A percentile compares a stretch with the other conserved stretches of the same genome.
Evolutionary conservation across 2,113 vertebrate species (phyloP).

Genomic region (Cepphus grylle): DNA sequence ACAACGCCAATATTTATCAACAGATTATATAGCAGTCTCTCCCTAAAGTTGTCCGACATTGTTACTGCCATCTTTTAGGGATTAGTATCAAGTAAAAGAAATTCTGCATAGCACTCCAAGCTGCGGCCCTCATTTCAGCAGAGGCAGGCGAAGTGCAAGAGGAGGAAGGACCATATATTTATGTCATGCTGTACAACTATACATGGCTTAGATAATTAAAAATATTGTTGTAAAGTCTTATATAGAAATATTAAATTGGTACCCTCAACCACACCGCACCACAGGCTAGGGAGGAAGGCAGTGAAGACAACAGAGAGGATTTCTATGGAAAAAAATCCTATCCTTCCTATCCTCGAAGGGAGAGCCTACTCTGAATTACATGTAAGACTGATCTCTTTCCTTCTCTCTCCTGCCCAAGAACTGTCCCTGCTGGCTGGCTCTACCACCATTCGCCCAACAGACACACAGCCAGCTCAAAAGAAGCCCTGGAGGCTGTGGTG

Average conservation of each 20-base stretch:
- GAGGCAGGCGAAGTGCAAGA: neutral
- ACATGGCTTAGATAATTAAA: neutral
- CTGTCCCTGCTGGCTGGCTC: neutral
- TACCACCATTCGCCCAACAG: neutral
- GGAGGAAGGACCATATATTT: neutral
- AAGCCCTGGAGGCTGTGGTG: neutral
- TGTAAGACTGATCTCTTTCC: neutral
- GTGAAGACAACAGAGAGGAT: neutral
- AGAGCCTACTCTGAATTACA: neutral
- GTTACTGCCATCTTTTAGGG: neutral
- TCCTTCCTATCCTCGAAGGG: neutral
- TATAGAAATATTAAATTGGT: neutral
- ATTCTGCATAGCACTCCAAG: neutral
- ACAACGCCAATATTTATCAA: neutral
- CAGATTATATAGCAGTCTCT: neutral
- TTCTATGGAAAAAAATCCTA: neutral
- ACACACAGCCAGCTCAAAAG: neutral
- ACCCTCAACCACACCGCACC: neutral
- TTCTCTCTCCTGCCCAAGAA: neutral
- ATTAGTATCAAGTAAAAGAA: neutral
- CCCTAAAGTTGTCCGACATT: neutral
- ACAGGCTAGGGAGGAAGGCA: neutral
- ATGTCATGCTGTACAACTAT: neutral
- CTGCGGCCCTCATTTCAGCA: neutral
- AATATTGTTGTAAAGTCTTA: neutral